These are phyloP conservation scores for Calephelis perditalis DNA, from an alignment of 2,888 invertebrate species.

Conservation along the genomic window DNA sequence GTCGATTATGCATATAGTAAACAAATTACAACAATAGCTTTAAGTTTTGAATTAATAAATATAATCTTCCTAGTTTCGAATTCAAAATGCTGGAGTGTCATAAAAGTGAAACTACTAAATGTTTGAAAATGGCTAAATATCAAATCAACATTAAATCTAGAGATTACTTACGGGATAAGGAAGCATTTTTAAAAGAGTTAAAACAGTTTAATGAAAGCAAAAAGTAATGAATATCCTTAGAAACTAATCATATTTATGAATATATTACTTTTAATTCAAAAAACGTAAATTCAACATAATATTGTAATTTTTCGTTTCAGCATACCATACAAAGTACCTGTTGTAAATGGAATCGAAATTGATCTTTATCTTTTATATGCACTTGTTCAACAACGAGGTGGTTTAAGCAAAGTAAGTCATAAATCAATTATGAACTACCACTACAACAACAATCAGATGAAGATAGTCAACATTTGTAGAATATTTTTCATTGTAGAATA, in stretches of 20 bases:
- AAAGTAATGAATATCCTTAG: conserved; percentile 83
- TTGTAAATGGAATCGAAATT: conserved; percentile 93
- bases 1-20: no score
- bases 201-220: conserved; percentile 94
- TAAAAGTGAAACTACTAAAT: conserved; percentile 19
- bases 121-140: conserved; percentile 63
- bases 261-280: not conserved
- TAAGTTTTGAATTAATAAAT: not conserved
- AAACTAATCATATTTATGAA: no score
- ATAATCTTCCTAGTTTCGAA: not conserved
- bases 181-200: conserved; percentile 89
- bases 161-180: conserved; percentile 87
- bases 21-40: not conserved
- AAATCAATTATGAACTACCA: not conserved
- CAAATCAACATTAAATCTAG: conserved; percentile 78
- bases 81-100: conserved; percentile 21
- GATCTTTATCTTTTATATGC: conserved; percentile 95
- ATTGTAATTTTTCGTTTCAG: conserved; percentile 62
- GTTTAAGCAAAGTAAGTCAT: conserved; percentile 92
- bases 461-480: no score
- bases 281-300: no score
- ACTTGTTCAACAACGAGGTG: conserved; percentile 94
- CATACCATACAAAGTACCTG: conserved; percentile 78
- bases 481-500: no score
- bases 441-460: not conserved